Percentiles rank a stretch among this genome's conserved stretches.
phyloP scores from a whole-genome alignment of 2,113 vertebrate species.

The Cryptotis parvus region DNA sequence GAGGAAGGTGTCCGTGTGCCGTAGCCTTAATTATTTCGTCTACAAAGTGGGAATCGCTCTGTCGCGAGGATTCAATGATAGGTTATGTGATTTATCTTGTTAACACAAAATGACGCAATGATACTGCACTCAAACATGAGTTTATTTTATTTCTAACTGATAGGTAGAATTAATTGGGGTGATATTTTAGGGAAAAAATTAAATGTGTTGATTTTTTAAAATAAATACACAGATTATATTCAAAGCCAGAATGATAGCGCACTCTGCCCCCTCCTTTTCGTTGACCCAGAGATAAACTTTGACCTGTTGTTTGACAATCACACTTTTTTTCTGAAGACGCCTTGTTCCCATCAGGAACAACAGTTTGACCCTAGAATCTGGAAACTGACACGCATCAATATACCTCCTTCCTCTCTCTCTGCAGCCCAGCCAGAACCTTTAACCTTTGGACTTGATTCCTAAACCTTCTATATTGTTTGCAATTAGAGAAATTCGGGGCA shows the following conservation, averaged over 20 bases:
- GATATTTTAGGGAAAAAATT: no score
- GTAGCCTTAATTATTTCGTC: slow-evolving; percentile 44
- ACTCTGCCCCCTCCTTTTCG: slow-evolving; percentile 78
- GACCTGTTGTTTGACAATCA: slow-evolving; percentile 90
- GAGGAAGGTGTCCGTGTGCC: neutral
- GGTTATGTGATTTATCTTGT: no score
- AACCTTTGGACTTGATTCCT: slow-evolving; percentile 84
- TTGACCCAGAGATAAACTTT: slow-evolving; percentile 94
- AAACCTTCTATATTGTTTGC: slow-evolving; percentile 78
- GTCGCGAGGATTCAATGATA: neutral
- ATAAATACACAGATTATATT: slow-evolving; percentile 61
- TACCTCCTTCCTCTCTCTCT: slow-evolving; percentile 81
- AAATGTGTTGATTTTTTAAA: slow-evolving; percentile 3
- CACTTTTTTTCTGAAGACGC: slow-evolving; percentile 87
- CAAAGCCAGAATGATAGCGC: slow-evolving; percentile 68
- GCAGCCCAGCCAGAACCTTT: slow-evolving; percentile 84
- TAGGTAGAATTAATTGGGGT: no score
- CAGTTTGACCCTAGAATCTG: slow-evolving; percentile 85
- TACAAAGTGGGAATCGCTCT: slow-evolving; percentile 29
- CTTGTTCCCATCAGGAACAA: slow-evolving; percentile 86
- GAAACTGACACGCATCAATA: slow-evolving; percentile 85
- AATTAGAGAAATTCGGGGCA: slow-evolving; percentile 79
- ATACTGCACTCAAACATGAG: no score
- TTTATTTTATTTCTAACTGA: no score
- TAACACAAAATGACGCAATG: no score